A percentile compares a stretch with the other conserved stretches of the same genome.
phyloP scores from a whole-genome alignment of 2,797 vertebrate species.

The Columba guinea region DNA sequence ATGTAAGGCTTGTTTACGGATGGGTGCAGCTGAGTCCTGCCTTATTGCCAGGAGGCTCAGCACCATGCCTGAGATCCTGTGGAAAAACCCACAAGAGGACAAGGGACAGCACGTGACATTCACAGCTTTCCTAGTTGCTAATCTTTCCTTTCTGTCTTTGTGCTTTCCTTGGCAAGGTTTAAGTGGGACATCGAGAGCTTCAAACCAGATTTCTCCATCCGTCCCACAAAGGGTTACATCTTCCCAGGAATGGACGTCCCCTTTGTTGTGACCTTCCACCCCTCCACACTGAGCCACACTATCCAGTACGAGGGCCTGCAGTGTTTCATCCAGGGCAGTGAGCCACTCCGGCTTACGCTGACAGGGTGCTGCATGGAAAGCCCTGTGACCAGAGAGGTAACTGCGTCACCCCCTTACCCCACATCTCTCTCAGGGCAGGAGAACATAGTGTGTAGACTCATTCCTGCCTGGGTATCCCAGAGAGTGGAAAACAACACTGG shows the following conservation, averaged over 20 bases:
- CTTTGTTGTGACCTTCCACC: constrained; percentile 82
- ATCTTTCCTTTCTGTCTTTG: background rate
- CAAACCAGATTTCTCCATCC: constrained; percentile 81
- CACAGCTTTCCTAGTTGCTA: background rate
- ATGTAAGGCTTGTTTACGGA: background rate
- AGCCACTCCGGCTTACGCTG: constrained; percentile 79
- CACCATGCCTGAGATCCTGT: background rate
- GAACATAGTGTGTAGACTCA: no score
- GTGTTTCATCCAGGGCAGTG: constrained; percentile 82
- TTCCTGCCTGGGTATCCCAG: background rate
- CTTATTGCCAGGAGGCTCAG: background rate
- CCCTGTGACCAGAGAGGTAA: constrained; percentile 82
- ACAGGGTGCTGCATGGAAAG: constrained; percentile 80
- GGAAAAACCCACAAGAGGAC: background rate
- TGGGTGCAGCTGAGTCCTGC: background rate
- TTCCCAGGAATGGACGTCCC: constrained; percentile 81
- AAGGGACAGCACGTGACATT: background rate
- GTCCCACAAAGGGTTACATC: constrained; percentile 83
- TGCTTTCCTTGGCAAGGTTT: constrained; percentile 78
- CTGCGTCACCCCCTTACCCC: background rate
- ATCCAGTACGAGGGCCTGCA: constrained; percentile 76
- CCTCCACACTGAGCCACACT: constrained; percentile 76
- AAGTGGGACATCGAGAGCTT: constrained; percentile 82
- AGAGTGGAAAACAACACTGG: background rate
- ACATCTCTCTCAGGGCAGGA: background rate